These are phyloP conservation scores for Ranitomeya imitator DNA, from an alignment of 2,113 vertebrate genomes.

Conservation along the genomic window DNA sequence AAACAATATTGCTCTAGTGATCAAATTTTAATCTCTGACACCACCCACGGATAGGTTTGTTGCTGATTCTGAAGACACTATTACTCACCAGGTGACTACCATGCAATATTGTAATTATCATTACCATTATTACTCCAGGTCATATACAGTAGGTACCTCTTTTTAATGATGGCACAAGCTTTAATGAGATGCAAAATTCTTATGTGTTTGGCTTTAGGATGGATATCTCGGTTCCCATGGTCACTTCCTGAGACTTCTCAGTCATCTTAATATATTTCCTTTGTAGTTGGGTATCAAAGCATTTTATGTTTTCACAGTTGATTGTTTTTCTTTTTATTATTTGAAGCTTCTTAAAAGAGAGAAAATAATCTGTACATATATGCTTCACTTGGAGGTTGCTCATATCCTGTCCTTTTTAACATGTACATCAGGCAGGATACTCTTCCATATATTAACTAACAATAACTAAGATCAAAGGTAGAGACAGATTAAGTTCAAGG, in stretches of 20 bases:
- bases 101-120: not conserved
- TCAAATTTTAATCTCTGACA: too few species aligned
- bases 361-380: not conserved
- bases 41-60: too few species aligned
- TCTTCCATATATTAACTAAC: conserved; percentile 58
- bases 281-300: conserved; percentile 64
- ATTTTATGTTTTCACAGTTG: conserved; percentile 58
- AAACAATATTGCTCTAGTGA: too few species aligned
- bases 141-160: not conserved
- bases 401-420: conserved; percentile 59
- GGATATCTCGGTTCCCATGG: conserved; percentile 59
- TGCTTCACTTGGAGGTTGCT: conserved; percentile 58
- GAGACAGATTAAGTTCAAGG: not conserved
- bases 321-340: conserved; percentile 66
- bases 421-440: conserved; percentile 50
- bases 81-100: not conserved
- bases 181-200: not conserved
- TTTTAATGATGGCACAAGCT: not conserved
- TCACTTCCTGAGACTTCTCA: conserved; percentile 61
- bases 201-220: conserved; percentile 49
- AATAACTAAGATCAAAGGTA: conserved; percentile 55
- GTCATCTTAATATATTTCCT: conserved; percentile 65
- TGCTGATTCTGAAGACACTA: not conserved
- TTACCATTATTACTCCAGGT: not conserved
- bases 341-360: conserved; percentile 63